Percentiles rank a stretch among this genome's conserved stretches.
phyloP scores from a whole-genome alignment of 2,797 vertebrate genomes.

The Eospalax fontanierii region DNA sequence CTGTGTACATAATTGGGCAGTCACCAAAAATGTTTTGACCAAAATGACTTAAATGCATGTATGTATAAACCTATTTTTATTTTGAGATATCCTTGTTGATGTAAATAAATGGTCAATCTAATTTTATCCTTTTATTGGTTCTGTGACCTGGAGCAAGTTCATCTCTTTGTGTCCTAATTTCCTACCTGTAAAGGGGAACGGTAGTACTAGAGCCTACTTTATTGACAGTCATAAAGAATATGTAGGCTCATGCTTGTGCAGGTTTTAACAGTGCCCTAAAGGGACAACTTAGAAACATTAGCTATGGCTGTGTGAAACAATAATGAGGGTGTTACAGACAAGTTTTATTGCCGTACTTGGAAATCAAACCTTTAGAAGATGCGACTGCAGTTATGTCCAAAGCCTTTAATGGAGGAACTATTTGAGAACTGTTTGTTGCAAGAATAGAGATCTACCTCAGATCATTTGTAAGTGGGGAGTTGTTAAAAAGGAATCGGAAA shows the following conservation, averaged over 20 bases:
- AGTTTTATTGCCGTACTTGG: background rate
- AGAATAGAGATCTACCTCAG: conserved; percentile 53
- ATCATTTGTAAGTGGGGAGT: conserved; percentile 25
- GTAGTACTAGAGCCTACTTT: background rate
- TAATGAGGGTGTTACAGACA: background rate
- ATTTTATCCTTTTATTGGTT: background rate
- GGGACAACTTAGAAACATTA: background rate
- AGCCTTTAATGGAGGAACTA: background rate
- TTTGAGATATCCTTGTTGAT: conserved; percentile 55
- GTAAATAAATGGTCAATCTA: conserved; percentile 73
- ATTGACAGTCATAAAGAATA: background rate
- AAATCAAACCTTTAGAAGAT: conserved; percentile 66
- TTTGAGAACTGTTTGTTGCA: conserved; percentile 51
- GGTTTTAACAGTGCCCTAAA: conserved; percentile 27
- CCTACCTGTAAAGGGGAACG: background rate
- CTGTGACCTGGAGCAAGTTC: conserved; percentile 42
- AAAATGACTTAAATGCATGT: conserved; percentile 70
- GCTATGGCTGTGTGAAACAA: background rate
- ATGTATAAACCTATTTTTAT: conserved; percentile 45
- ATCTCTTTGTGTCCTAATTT: conserved; percentile 40
- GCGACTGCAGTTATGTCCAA: background rate
- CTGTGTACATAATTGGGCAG: conserved; percentile 52
- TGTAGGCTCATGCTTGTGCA: background rate
- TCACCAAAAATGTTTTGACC: conserved; percentile 61
- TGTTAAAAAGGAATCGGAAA: conserved; percentile 26